phyloP scores from a whole-genome alignment of 2,113 vertebrate species.

The Phasianus colchicus region DNA sequence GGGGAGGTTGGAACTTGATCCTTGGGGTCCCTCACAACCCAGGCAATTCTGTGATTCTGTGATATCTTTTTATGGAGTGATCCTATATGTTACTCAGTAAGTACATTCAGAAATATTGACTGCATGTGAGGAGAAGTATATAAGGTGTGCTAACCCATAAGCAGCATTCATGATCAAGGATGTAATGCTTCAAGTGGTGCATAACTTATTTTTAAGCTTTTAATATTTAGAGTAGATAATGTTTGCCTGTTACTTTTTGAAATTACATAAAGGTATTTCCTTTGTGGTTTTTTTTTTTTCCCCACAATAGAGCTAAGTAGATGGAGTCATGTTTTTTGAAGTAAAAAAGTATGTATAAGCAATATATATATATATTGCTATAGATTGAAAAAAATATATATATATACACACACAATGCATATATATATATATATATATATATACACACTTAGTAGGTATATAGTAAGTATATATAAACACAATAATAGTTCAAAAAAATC shows the following conservation, averaged over 20 bases:
- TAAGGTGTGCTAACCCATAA: neutral
- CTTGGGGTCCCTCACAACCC: no score
- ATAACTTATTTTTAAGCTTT: neutral
- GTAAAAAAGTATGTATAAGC: neutral
- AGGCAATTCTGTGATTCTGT: no score
- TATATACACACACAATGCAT: no score
- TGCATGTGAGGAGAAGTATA: neutral
- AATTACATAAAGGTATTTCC: neutral
- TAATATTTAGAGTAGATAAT: neutral
- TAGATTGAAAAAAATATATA: no score
- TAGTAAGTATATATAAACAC: neutral
- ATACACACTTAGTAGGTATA: no score
- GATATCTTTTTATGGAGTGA: neutral
- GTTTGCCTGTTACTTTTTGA: neutral
- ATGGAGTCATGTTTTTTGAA: accelerated
- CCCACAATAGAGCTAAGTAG: neutral
- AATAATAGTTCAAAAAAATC: neutral
- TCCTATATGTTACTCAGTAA: neutral
- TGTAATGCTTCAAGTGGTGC: neutral
- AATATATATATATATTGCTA: no score
- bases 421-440: no score
- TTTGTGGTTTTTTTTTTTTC: neutral
- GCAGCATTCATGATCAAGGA: neutral
- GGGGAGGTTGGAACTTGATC: no score
- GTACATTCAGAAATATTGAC: neutral